Conservation (phyloP, 2,888 invertebrate species). For the Drosophila macrospina region DNA sequence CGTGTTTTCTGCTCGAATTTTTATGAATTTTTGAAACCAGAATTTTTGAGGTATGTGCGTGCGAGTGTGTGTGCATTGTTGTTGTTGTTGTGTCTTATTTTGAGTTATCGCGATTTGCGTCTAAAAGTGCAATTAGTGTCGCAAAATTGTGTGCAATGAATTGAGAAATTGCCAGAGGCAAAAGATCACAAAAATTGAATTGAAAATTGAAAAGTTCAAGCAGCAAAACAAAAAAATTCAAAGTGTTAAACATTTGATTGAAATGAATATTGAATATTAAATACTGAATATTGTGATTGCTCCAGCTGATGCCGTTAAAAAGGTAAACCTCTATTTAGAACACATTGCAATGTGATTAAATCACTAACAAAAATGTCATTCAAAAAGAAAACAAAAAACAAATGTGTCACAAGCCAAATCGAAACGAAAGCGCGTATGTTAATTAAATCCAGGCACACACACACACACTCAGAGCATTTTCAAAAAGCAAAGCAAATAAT, state of each 20-base stretch:
- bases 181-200: constrained; percentile 13
- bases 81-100: constrained; percentile 61
- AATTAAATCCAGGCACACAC: constrained; percentile 63
- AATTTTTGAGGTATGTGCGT: constrained; percentile 35
- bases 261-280: no score
- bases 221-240: neutral
- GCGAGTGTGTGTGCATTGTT: constrained; percentile 14
- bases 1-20: constrained; percentile 51
- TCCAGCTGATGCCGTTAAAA: neutral
- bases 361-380: constrained; percentile 4
- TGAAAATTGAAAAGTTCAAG: constrained; percentile 2
- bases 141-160: constrained; percentile 62
- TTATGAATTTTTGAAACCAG: constrained; percentile 4
- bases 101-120: constrained; percentile 74
- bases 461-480: constrained; percentile 25
- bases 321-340: constrained; percentile 11
- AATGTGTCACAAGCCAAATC: constrained; percentile 33
- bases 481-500: constrained; percentile 14
- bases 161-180: constrained; percentile 51
- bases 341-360: neutral
- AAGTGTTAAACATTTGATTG: constrained; percentile 12
- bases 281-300: neutral
- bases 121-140: constrained; percentile 71
- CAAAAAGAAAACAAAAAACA: neutral
- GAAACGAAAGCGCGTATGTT: constrained; percentile 58